These are phyloP conservation scores for Hepsetus odoe DNA, from an alignment of 2,113 vertebrate species.

Conservation along the genomic window DNA sequence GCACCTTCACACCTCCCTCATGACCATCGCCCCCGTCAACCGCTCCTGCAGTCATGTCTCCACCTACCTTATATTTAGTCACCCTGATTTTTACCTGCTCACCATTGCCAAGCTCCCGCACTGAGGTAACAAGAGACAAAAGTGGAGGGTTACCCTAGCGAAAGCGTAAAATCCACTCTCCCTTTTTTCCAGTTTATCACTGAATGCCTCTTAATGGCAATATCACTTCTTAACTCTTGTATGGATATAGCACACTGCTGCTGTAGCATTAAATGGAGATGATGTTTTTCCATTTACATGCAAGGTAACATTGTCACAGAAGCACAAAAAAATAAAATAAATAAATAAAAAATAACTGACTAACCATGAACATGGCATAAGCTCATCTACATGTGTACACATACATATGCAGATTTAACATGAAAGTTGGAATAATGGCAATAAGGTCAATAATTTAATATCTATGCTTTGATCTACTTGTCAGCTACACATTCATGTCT, in stretches of 20 bases:
- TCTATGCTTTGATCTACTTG: not conserved
- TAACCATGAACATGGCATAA: slow-evolving; percentile 13
- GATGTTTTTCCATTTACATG: slow-evolving; percentile 1
- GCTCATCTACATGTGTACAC: not conserved
- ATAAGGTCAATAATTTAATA: not conserved
- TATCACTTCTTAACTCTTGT: not conserved
- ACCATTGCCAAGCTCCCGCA: slow-evolving; percentile 81
- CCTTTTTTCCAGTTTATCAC: not conserved
- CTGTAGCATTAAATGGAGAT: not conserved
- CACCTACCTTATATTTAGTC: slow-evolving; percentile 84
- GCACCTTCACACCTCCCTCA: slow-evolving; percentile 82
- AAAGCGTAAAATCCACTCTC: not conserved
- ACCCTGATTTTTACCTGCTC: slow-evolving; percentile 90
- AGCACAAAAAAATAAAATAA: no score
- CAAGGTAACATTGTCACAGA: not conserved
- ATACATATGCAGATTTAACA: not conserved
- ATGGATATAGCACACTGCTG: not conserved
- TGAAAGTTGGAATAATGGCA: slow-evolving; percentile 6
- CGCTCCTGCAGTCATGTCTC: slow-evolving; percentile 51
- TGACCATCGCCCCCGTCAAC: slow-evolving; percentile 62
- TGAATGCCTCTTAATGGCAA: slow-evolving; percentile 1
- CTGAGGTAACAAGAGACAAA: slow-evolving; percentile 78
- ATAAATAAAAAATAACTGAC: no score
- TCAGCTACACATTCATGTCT: not conserved
- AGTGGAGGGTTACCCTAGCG: slow-evolving; percentile 52